These are phyloP conservation scores for Chromoteleia sp. DNA, from an alignment of 2,888 invertebrate genomes.

Conservation along the genomic window DNA sequence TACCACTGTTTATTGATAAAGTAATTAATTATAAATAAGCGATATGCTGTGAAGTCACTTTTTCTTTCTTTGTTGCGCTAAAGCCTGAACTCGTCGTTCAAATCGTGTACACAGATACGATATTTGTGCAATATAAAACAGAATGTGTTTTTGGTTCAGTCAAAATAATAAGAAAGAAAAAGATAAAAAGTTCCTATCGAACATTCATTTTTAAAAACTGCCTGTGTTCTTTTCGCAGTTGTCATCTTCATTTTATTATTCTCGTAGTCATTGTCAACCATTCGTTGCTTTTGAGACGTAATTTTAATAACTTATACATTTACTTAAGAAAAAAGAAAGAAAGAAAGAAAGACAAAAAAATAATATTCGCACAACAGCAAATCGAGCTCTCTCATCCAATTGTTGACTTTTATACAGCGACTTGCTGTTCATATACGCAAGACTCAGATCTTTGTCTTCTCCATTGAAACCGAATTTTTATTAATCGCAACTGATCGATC, in stretches of 20 bases:
- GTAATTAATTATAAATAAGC: slow-evolving; percentile 18
- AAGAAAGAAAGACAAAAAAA: background rate
- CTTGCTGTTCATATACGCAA: background rate
- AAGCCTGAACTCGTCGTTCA: background rate
- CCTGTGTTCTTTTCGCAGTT: slow-evolving; percentile 36
- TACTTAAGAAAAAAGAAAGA: background rate
- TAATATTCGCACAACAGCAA: slow-evolving; percentile 18
- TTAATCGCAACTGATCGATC: slow-evolving; percentile 16
- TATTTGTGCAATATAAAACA: slow-evolving; percentile 34
- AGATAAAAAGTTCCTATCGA: slow-evolving; percentile 56
- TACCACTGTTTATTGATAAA: slow-evolving; percentile 33
- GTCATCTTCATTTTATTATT: slow-evolving; percentile 6
- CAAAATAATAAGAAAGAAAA: slow-evolving; percentile 23
- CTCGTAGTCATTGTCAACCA: too few species aligned
- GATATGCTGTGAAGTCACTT: slow-evolving; percentile 44
- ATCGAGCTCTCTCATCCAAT: background rate
- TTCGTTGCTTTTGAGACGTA: background rate
- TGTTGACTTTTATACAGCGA: slow-evolving; percentile 14
- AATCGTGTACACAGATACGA: background rate
- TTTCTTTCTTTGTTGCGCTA: slow-evolving; percentile 38
- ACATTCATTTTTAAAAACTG: slow-evolving; percentile 35
- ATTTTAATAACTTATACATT: background rate
- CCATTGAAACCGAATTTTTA: slow-evolving; percentile 9
- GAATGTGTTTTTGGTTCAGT: slow-evolving; percentile 5
- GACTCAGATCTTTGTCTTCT: slow-evolving; percentile 13